Evolutionary conservation across 2,888 invertebrate species (phyloP), one percentile per base, ranked within the genome.

Genomic region (Tetropium fuscum): DNA sequence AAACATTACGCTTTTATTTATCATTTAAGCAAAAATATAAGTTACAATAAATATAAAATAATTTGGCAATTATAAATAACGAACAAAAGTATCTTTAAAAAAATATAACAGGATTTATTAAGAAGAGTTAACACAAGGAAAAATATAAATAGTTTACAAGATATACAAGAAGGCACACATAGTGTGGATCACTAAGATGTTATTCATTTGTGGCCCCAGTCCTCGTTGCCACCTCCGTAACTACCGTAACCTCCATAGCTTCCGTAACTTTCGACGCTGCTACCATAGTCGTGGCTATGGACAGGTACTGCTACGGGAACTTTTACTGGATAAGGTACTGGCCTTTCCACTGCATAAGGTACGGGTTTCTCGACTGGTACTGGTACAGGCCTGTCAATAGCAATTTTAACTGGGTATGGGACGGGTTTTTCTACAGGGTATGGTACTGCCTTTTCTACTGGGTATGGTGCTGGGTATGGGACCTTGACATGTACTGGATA

Each of bases 391-490:
- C 81, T 82, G 71, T 84, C 83, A 6, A 86, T 85, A 65, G 86
- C 85, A 2, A 87, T 84, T 70, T 87, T 85, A 6, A 86, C 85
- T 44, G 86, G 84, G 75, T 83, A 83, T 30, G 86, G 86, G 55
- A 83, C 80, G 60, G 83, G 83, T 79, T 78, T 87, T 78, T 87
- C 87, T 13, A 91, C 90, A 63, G 90, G 88, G 71, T 84, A 83
- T 11, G 87, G 82, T n/a, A 86, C 84, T 38, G 83, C 85, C 79
- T 80, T 88, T 72, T 88, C 87, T 15, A 90, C 90, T 18, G 90
- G 90, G 82, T 90, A 90, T 44, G 90, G 90, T 60, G 87, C 87
- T 20, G 90, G 90, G 2, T 87, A 85, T 71, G 88, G 85, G 58
- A 89, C 88, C 78, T 89, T 86, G 2, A 90, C 88, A 54, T 87